These are phyloP conservation scores for Solenopsis fugax DNA, from an alignment of 1,140 invertebrate species.

Conservation along the genomic window DNA sequence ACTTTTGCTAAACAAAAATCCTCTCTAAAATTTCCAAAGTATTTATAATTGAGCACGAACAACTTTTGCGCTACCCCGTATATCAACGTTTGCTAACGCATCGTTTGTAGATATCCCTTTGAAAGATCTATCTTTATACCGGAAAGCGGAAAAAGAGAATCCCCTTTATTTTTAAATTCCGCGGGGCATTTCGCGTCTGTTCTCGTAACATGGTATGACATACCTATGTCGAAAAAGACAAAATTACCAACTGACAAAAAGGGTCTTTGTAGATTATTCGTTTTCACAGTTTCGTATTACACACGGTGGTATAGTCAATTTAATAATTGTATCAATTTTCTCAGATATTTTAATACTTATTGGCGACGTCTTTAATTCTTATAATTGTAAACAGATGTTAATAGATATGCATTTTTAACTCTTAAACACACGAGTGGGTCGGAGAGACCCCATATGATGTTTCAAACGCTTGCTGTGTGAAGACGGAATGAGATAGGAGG, in stretches of 20 bases:
- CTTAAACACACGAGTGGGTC: too few species aligned
- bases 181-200: constrained; percentile 12
- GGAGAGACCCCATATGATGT: too few species aligned
- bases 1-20: background rate
- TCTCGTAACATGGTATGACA: background rate
- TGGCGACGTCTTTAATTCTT: background rate
- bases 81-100: constrained; percentile 14
- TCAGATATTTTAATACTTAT: background rate
- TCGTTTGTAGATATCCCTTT: constrained; percentile 22
- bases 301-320: background rate
- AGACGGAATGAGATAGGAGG: too few species aligned
- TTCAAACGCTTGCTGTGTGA: too few species aligned
- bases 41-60: background rate
- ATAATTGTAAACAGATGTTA: background rate
- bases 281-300: background rate
- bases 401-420: background rate
- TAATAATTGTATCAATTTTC: background rate
- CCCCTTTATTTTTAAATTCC: constrained; percentile 21
- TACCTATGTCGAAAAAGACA: background rate
- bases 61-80: background rate
- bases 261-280: background rate
- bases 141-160: constrained; percentile 1
- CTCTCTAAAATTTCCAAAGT: background rate
- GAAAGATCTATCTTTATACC: constrained; percentile 36
- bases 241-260: constrained; percentile 32